Evolutionary conservation across 2,797 vertebrate species (phyloP), one percentile per base, ranked within the genome.

Genomic region (Chiroxiphia lanceolata): DNA sequence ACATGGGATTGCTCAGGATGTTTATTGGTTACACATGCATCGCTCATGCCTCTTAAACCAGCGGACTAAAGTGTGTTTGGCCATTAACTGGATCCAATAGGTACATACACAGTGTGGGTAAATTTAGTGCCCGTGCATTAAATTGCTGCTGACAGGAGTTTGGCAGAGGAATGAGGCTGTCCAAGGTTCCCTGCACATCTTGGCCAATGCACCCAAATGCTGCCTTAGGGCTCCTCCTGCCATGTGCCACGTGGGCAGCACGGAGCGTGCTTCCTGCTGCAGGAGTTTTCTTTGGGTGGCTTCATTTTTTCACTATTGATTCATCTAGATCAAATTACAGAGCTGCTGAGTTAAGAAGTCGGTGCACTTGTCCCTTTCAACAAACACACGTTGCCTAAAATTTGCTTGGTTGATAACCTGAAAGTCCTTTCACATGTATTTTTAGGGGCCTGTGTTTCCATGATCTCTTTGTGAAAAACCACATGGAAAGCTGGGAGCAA

Each of bases 1-100:
- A 74, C 26, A 47, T 1, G 5, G 8, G 69, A 75, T 22, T 75
- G 85, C 71, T 92, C 70, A 31, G 75, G 69, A 85, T 36, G 36
- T 81, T 83, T 54, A 60, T 14, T 54, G 36, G 79, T 74, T 86
- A 75, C 71, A 75, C 93, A 90, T 96, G 96, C 94, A 89, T 5
- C 38, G 57, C 44, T 91, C 91, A 93, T 91, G 94, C 91, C 75
- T 91, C 65, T 83, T 83, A 74, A 74, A 90, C 54, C 74, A 54
- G 84, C 45, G 74, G 64, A 75, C 74, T 91, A 69, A 82, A 48
- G 59, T 87, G 93, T 26, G 79, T 70, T 93, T 81, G 87, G 86
- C 71, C 72, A 56, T 69, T 90, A 50, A 69, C 63, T 83, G 85
- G 61, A 68, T 95, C 92, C 68, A 89, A 88, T 6, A 87, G 64